Evolutionary conservation across 1,140 invertebrate species (phyloP).

Genomic region (Ceratitis capitata): DNA sequence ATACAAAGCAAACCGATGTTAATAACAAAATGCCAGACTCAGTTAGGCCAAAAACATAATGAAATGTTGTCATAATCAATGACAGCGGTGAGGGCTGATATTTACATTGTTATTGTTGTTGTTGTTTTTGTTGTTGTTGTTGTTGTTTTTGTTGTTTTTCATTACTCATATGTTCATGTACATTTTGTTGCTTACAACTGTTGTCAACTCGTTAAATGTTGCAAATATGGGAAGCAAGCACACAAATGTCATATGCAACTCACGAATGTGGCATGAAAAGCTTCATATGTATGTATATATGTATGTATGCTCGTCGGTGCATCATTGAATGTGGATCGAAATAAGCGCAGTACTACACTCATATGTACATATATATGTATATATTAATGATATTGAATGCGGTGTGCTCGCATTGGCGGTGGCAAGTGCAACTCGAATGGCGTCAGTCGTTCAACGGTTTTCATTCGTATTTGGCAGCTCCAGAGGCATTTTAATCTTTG

Average conservation of each 20-base stretch:
- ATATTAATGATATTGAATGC: background rate
- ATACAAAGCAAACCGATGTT: background rate
- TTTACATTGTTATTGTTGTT: background rate
- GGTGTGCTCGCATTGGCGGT: background rate
- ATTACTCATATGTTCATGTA: too few relatives aligned
- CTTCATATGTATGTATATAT: background rate
- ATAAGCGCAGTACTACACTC: too few relatives aligned
- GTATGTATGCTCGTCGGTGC: background rate
- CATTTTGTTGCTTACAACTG: background rate
- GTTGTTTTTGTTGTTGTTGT: background rate
- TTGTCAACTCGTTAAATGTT: conserved; percentile 35
- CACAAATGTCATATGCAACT: conserved; percentile 25
- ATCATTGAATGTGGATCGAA: too few relatives aligned
- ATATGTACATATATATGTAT: background rate
- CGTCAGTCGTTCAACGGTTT: background rate
- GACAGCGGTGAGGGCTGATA: background rate
- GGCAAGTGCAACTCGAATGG: background rate
- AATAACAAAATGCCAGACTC: conserved; percentile 21
- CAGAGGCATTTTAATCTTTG: background rate
- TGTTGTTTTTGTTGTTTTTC: background rate
- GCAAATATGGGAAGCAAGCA: conserved; percentile 23
- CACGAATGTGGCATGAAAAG: background rate
- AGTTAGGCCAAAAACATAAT: conserved; percentile 37
- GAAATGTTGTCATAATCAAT: conserved; percentile 32
- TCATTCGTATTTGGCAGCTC: background rate